These are phyloP conservation scores for Subanguina moxae DNA, from an alignment of 1,140 invertebrate genomes.

Conservation along the genomic window DNA sequence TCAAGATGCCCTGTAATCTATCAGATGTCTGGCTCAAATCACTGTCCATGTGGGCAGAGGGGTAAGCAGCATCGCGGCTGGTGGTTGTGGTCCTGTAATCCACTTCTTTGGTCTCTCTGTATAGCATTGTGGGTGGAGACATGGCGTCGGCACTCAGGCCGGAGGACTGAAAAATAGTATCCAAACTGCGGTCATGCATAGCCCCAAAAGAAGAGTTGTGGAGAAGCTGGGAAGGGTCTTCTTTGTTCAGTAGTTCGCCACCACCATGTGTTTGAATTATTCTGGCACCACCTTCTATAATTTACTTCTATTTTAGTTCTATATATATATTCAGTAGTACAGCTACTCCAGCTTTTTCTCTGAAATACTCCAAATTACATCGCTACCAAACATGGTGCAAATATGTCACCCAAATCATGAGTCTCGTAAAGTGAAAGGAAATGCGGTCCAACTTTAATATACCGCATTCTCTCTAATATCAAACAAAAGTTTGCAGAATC, in stretches of 20 bases:
- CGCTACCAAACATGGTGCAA: too few relatives aligned
- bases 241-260: constrained; percentile 31
- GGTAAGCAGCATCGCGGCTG: not conserved
- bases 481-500: too few relatives aligned
- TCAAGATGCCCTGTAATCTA: constrained; percentile 21
- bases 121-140: too few relatives aligned
- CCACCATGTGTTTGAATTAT: constrained; percentile 53
- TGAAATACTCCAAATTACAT: not conserved
- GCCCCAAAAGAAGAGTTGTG: constrained; percentile 8
- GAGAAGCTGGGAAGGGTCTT: not conserved
- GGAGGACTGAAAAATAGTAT: constrained; percentile 7
- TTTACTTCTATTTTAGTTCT: not conserved
- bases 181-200: constrained; percentile 40
- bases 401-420: too few relatives aligned
- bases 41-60: not conserved
- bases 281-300: constrained; percentile 39
- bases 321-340: not conserved
- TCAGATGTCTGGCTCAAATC: constrained; percentile 3
- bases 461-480: too few relatives aligned
- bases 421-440: too few relatives aligned
- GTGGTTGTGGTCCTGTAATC: constrained; percentile 2
- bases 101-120: constrained; percentile 10
- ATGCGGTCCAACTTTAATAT: too few relatives aligned
- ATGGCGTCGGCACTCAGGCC: constrained; percentile 2
- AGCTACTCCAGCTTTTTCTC: too few relatives aligned